Conservation (phyloP, 2,113 vertebrate species). For the Marmota monax region DNA sequence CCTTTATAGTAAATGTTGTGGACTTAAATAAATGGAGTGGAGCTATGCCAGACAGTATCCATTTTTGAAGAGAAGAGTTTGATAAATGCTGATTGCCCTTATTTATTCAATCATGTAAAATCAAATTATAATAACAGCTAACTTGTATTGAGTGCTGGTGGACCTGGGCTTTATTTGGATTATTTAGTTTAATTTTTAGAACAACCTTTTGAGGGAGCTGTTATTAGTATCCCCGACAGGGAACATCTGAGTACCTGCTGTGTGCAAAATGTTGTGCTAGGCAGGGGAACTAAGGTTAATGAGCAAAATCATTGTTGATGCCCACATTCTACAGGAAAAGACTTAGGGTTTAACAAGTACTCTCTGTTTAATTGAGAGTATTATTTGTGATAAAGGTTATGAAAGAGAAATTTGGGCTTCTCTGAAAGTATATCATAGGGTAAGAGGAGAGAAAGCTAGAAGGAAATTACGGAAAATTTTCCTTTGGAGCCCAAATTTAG, state of each 20-base stretch:
- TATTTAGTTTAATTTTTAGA: neutral
- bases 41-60: neutral
- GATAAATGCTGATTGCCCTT: neutral
- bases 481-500: neutral
- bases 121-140: neutral
- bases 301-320: neutral
- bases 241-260: neutral
- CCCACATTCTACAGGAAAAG: neutral
- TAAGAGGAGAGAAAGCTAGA: neutral
- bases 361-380: neutral
- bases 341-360: neutral
- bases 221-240: neutral
- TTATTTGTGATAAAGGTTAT: neutral
- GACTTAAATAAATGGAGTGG: neutral
- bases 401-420: neutral
- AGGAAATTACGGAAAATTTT: neutral
- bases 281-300: neutral
- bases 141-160: neutral
- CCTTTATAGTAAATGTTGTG: neutral
- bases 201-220: neutral
- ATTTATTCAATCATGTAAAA: neutral
- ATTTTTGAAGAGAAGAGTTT: constrained; percentile 11
- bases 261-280: neutral
- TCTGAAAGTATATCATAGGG: neutral
- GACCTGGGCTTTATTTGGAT: neutral